Evolutionary conservation across 2,113 vertebrate genomes (phyloP), one percentile per base, ranked within the genome.

Genomic region (Himantopus leucocephalus): DNA sequence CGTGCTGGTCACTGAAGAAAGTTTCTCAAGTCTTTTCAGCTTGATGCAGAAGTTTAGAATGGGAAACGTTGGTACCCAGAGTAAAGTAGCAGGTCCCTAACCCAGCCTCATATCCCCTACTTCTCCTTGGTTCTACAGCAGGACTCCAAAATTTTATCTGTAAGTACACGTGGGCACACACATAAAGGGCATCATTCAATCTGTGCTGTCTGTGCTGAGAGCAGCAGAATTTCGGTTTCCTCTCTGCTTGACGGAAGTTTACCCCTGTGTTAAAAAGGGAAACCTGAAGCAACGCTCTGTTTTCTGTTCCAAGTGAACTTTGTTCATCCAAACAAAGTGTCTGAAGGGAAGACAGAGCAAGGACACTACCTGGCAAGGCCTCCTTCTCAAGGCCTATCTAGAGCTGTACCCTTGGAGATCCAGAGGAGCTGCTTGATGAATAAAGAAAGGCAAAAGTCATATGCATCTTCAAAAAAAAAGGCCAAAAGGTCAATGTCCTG

Each of bases 261-360:
- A 86, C 53, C 41, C 41, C 41, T 74, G 45, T 70, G 62, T 73
- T 85, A 37, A 53, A 91, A 91, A 89, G 39, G 48, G 47, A 94
- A 96, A 85, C 8, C 24, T 30, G 58, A 76, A 90, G 56, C 56
- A 75, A 59, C 3, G 4, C 0, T 0, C 22, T 15, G 20, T 48
- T 87, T 64, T 91, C 70, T 95, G 60, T 82, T 90, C 84, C 87
- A 82, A 12, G 24, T 48, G 53, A 97, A 77, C 73, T 92, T 94
- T 91, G 70, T 60, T 87, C 87, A 73, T 81, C 39, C 84, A 84
- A 53, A 76, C 78, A 79, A 86, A 74, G 30, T 30, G 14, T 72
- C 70, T 78, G 47, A 92, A 81, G 60, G 76, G 70, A 87, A 94
- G 60, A 43, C 47, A 67, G 37, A 62, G n/a, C 74, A 93, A 92